These are phyloP conservation scores for Ptiloglossa arizonensis DNA, from an alignment of 1,140 invertebrate species.

Conservation along the genomic window DNA sequence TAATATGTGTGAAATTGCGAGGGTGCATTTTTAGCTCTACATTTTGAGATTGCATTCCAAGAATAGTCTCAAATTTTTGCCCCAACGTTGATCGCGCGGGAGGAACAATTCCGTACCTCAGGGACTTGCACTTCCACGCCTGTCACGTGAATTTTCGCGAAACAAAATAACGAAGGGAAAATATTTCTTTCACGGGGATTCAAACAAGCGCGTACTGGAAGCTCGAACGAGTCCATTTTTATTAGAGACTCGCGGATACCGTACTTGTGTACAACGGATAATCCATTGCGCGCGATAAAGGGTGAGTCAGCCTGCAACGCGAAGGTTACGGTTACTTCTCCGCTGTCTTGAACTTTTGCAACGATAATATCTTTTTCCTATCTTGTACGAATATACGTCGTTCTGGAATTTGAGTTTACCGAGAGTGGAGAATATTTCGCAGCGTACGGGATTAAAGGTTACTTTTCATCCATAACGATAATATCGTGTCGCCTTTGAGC, in stretches of 20 bases:
- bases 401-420: no score
- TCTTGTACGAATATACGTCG: no score
- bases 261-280: no score
- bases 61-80: constrained; percentile 70
- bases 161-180: background rate
- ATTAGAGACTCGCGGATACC: background rate
- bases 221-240: background rate
- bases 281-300: no score
- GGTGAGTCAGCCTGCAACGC: no score
- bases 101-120: constrained; percentile 57
- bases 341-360: no score
- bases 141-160: constrained; percentile 47
- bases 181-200: background rate
- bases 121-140: constrained; percentile 9
- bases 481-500: no score
- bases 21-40: constrained; percentile 70
- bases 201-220: background rate
- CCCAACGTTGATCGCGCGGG: constrained; percentile 12
- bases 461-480: no score
- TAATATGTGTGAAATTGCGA: constrained; percentile 72
- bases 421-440: no score
- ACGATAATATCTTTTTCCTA: no score
- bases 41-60: constrained; percentile 71
- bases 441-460: no score
- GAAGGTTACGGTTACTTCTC: no score